Evolutionary conservation across 2,113 vertebrate species (phyloP), one percentile per base, ranked within the genome.

Genomic region (Oreotrochilus melanogaster): DNA sequence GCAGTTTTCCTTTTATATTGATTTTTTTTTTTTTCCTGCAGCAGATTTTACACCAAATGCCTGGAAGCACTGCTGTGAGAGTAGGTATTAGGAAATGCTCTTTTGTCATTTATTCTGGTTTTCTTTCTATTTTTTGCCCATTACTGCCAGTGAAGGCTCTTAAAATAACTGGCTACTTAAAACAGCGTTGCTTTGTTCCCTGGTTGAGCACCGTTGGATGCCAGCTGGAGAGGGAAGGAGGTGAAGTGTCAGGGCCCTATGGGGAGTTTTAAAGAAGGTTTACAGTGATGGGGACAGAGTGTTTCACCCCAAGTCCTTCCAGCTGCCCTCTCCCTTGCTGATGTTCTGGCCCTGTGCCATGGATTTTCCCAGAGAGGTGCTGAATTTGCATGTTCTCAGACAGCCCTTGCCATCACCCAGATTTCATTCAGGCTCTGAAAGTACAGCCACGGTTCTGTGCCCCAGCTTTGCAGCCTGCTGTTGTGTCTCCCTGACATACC

Each of bases 81-180:
- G 54, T 58, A 70, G 48, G 67, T 69, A 64, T 67, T 0, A 0
- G 83, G 92, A 64, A 90, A 81, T 31, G 85, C 53, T 93, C 86
- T 78, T 92, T 71, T 92, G 48, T 88, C 31, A 1, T 72, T 92
- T 86, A 45, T 86, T 96, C 92, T 93, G 88, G 72, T 88, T 94
- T 92, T 94, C 89, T 78, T 88, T 97, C 91, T 96, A 83, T 93
- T 96, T 94, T 96, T 78, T 39, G 27, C 88, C 64, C 54, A 51
- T 88, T 71, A 88, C 71, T 80, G 82, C 88, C 79, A 78, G 93
- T 71, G 82, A 39, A 74, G 35, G 82, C 69, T 94, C 94, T 88
- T 94, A 95, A 96, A 96, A 97, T 95, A 96, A 92, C 95, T 19
- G 69, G 75, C 88, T 83, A 88, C 86, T 94, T 96, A 84, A 95